Base-by-base conservation (phyloP, 2,888 invertebrate genomes). In the Caenorhabditis sp. region DNA sequence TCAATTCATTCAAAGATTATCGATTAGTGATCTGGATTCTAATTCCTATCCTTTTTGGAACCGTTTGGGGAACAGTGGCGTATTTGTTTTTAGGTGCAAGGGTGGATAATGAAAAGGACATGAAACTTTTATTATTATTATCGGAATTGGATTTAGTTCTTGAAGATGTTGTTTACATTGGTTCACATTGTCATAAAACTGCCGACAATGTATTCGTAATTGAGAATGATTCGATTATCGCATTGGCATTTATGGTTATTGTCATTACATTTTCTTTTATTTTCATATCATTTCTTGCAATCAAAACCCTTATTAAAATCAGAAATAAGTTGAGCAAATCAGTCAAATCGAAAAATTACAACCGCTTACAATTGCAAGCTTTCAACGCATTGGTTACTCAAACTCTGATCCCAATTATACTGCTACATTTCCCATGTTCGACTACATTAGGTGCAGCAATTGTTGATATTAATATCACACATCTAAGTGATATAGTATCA, bases 1-100 rank as follows among this genome's bases (percentile, higher is more conserved):
- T 52, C 21, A 23, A 20, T 4, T 23, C 69, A 3, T 69, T 69
- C 63, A 56, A 60, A 26, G 69, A 63, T 7, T 20, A 36, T 36
- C 59, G 57, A 26, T 25, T 69, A 10, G 3, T 69, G 0, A 2
- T 56, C 8, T 69, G 69, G 69, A 23, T 69, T 17, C 8, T 61
- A 20, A 49, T 69, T 17, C 63, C 69, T 14, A 23, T 64, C 0
- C 25, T 61, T 20, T 60, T 31, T 25, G 69, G 69, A 10, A 25
- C 23, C 17, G 56, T 64, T 17, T 69, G 69, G 69, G 69, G 60
- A 17, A 20, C n/a, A 4, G n/a, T 57, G 4, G 53, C 60, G 8
- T 68, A 52, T 14, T 36, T 60, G 23, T 68, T 63, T 27, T 63
- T 59, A 31, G 60, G 60, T 4, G 64, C 69, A 21, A 69, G 60